A percentile compares a stretch with the other conserved stretches of the same genome.
Conservation (phyloP, 2,888 invertebrate genomes). For the Ischnus inquisitorius region DNA sequence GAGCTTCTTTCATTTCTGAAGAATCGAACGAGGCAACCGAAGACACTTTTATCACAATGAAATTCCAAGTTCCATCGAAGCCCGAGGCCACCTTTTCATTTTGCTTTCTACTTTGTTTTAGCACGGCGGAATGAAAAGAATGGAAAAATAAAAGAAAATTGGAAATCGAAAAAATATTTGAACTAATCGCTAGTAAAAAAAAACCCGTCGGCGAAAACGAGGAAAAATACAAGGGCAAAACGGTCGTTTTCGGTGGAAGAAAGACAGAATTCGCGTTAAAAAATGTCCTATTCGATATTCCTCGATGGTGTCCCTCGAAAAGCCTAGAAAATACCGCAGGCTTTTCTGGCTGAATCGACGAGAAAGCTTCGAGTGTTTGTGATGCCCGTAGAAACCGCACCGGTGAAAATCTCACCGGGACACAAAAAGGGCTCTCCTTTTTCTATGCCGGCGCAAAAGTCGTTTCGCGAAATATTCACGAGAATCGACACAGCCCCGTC, state of each 20-base stretch:
- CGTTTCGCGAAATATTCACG: constrained; percentile 64
- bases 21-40: background rate
- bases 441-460: constrained; percentile 52
- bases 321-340: constrained; percentile 62
- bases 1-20: background rate
- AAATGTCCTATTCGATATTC: constrained; percentile 59
- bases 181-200: background rate
- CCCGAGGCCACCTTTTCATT: background rate
- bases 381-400: constrained; percentile 25
- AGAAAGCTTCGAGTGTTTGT: constrained; percentile 38
- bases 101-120: background rate
- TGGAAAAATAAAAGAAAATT: background rate
- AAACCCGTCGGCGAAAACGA: background rate
- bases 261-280: constrained; percentile 27
- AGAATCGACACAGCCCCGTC: constrained; percentile 53
- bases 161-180: background rate
- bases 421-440: constrained; percentile 25
- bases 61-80: background rate
- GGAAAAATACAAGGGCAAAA: background rate
- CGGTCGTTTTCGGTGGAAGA: background rate
- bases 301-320: constrained; percentile 41
- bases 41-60: background rate
- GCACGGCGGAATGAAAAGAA: background rate
- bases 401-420: constrained; percentile 40
- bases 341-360: constrained; percentile 60